phyloP scores from a whole-genome alignment of 2,113 vertebrate genomes.

The Mormyrus iriodes region DNA sequence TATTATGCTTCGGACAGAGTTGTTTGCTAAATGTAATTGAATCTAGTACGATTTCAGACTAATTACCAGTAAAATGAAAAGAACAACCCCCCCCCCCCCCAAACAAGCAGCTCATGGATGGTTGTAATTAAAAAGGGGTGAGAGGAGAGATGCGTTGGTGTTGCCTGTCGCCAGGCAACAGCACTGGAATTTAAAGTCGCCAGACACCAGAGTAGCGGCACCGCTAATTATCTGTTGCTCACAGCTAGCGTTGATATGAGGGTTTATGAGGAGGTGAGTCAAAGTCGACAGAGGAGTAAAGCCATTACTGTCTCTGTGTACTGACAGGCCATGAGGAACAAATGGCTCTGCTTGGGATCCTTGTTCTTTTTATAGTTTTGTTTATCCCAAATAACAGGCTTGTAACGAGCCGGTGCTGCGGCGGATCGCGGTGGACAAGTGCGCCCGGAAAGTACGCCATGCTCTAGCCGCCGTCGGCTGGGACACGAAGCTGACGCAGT shows the following conservation, averaged over 20 bases:
- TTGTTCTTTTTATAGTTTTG: background rate
- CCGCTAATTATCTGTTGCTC: background rate
- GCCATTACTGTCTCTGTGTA: background rate
- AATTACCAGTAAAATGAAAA: background rate
- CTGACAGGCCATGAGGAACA: background rate
- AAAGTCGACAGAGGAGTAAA: background rate
- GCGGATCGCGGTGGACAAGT: constrained; percentile 89
- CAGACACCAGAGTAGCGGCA: background rate
- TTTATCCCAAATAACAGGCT: constrained; percentile 54
- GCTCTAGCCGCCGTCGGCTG: constrained; percentile 86
- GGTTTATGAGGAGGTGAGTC: background rate
- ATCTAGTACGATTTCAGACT: background rate
- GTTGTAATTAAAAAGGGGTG: background rate
- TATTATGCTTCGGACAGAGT: background rate
- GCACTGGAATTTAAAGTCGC: background rate
- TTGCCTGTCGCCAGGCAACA: background rate
- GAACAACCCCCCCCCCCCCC: too few species aligned
- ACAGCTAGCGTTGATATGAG: background rate
- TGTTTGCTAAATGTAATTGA: background rate
- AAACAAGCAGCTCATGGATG: too few species aligned
- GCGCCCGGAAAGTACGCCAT: constrained; percentile 85
- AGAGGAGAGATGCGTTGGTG: background rate
- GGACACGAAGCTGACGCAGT: constrained; percentile 92
- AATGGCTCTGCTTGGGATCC: background rate
- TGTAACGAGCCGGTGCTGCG: constrained; percentile 88